These are phyloP conservation scores for Rhinolophus sinicus DNA, from an alignment of 2,113 vertebrate species.

Conservation along the genomic window DNA sequence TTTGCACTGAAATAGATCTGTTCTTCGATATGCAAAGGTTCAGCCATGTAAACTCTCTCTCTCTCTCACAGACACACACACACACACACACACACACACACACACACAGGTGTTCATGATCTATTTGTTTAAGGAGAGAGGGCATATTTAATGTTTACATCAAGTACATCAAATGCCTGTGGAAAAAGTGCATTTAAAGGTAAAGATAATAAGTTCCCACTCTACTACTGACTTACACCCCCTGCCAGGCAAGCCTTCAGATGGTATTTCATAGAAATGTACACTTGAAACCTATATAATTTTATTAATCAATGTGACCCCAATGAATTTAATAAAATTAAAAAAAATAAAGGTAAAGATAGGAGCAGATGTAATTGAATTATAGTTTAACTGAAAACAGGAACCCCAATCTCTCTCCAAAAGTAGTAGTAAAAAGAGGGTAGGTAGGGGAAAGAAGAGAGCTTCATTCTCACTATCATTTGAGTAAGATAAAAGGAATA, in stretches of 20 bases:
- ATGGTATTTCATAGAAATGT: no score
- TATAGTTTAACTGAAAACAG: constrained; percentile 11
- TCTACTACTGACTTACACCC: no score
- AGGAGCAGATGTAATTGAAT: constrained; percentile 25
- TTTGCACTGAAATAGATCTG: constrained; percentile 42
- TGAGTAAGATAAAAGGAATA: neutral
- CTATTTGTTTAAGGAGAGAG: neutral
- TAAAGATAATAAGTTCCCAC: neutral
- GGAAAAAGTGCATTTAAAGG: constrained; percentile 35
- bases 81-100: neutral
- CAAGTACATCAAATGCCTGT: neutral
- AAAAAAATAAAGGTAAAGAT: constrained; percentile 9
- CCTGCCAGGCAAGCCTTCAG: no score
- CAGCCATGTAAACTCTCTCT: neutral
- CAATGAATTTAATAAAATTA: neutral
- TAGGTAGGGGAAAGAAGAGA: neutral
- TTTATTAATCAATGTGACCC: no score
- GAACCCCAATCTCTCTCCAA: neutral
- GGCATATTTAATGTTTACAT: neutral
- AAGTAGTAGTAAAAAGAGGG: neutral
- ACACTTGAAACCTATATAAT: no score
- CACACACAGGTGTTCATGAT: neutral
- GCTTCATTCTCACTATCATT: neutral
- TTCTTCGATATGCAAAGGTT: constrained; percentile 38
- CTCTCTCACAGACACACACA: neutral